phyloP scores from a whole-genome alignment of 2,888 invertebrate species.

The Erebia aethiops region DNA sequence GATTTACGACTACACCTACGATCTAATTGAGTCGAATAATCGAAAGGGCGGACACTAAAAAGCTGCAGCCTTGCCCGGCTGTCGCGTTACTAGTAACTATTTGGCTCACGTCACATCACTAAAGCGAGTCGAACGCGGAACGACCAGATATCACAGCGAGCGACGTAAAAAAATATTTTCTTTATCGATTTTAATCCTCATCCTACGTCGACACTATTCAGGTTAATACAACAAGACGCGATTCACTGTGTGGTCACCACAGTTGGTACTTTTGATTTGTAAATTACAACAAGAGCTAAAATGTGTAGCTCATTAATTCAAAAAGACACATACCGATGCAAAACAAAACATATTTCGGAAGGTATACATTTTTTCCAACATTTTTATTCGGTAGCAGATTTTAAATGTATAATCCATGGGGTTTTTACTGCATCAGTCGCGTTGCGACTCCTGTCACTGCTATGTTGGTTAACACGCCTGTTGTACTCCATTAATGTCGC shows the following conservation, averaged over 20 bases:
- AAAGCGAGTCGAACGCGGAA: conserved; percentile 49
- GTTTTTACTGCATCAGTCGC: too few species aligned
- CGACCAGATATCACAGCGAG: conserved; percentile 40
- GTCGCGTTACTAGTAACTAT: conserved; percentile 61
- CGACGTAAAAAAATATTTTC: conserved; percentile 45
- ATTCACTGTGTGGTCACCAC: neutral
- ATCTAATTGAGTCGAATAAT: conserved; percentile 43
- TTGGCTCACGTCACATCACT: conserved; percentile 62
- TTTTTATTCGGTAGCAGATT: too few species aligned
- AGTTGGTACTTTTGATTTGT: neutral
- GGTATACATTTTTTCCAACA: too few species aligned
- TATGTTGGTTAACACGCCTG: too few species aligned
- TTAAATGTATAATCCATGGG: too few species aligned
- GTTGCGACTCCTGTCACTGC: too few species aligned
- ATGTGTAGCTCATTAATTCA: neutral
- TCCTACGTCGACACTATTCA: neutral
- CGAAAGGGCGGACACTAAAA: conserved; percentile 55
- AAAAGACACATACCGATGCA: neutral
- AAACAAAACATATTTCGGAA: neutral
- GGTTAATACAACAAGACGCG: neutral
- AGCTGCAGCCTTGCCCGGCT: conserved; percentile 75
- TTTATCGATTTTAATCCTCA: conserved; percentile 19
- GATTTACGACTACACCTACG: conserved; percentile 40
- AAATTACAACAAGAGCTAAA: neutral
- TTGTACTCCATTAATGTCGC: neutral